Evolutionary conservation across 1,140 invertebrate species (phyloP).

Genomic region (Microplitis mediator): DNA sequence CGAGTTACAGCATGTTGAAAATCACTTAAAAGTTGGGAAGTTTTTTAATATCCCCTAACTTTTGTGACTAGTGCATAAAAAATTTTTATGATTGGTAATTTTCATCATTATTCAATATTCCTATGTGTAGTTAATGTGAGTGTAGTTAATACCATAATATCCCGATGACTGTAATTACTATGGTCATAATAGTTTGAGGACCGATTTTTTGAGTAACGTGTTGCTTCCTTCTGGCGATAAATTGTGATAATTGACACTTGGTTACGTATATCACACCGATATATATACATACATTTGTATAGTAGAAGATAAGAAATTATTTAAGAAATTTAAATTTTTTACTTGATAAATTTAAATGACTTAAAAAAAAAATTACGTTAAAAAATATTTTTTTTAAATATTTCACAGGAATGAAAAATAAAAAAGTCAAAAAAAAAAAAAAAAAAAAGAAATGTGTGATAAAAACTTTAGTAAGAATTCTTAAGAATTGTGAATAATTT

Average conservation of each 20-base stretch:
- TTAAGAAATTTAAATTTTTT: neutral
- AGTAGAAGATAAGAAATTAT: neutral
- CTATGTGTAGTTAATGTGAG: too few relatives aligned
- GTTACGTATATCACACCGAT: neutral
- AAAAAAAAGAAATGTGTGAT: neutral
- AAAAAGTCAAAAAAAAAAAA: neutral
- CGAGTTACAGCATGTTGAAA: too few relatives aligned
- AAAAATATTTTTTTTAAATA: neutral
- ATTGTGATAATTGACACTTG: constrained; percentile 6
- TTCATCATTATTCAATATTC: too few relatives aligned
- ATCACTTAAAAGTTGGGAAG: too few relatives aligned
- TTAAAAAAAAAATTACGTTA: neutral
- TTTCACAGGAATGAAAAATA: neutral
- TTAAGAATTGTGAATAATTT: neutral
- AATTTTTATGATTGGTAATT: too few relatives aligned
- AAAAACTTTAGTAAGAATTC: neutral
- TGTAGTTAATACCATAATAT: too few relatives aligned
- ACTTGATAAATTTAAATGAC: neutral
- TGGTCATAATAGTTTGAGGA: neutral
- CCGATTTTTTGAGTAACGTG: neutral
- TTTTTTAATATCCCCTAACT: too few relatives aligned
- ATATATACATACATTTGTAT: neutral
- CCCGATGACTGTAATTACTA: neutral
- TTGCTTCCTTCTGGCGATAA: constrained; percentile 17
- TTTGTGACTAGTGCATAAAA: too few relatives aligned